Conservation (phyloP, 2,797 vertebrate species). For the Pseudochirops corinnae region DNA sequence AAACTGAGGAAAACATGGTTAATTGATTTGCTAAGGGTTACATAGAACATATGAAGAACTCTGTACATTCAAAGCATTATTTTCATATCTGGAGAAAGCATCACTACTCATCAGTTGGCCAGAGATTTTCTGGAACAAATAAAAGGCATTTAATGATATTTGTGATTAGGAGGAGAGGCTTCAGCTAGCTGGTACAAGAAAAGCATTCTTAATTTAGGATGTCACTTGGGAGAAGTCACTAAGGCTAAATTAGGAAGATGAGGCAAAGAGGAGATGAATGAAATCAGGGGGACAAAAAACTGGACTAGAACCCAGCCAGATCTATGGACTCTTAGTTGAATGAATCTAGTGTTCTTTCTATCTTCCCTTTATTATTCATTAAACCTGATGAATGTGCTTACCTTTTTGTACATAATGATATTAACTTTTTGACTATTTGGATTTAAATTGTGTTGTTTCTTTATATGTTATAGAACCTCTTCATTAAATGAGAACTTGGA, state of each 20-base stretch:
- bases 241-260: background rate
- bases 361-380: background rate
- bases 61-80: background rate
- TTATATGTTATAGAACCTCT: background rate
- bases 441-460: background rate
- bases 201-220: background rate
- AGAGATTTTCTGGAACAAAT: background rate
- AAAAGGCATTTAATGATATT: background rate
- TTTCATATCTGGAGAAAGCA: background rate
- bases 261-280: background rate
- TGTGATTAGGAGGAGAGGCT: background rate
- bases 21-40: background rate
- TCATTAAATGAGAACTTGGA: background rate
- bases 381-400: background rate
- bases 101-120: background rate
- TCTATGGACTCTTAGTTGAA: background rate
- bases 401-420: background rate
- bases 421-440: background rate
- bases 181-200: background rate
- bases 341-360: background rate
- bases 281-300: background rate
- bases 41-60: background rate
- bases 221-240: background rate
- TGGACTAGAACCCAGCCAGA: background rate
- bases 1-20: background rate